Evolutionary conservation across 2,888 invertebrate species (phyloP).

Genomic region (Laspeyria flexula): DNA sequence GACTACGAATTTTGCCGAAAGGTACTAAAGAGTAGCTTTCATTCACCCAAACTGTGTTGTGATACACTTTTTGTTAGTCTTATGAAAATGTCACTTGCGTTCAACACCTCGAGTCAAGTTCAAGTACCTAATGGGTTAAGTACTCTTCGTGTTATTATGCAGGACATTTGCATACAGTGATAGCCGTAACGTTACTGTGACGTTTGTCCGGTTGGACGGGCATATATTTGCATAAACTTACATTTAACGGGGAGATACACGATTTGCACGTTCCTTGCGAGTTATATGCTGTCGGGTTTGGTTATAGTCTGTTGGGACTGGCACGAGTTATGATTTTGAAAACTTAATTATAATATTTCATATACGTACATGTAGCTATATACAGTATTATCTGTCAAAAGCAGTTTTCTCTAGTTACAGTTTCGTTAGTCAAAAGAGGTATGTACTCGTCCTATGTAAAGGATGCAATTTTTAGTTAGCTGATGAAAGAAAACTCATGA

Average conservation of each 20-base stretch:
- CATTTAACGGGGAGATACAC: constrained; percentile 55
- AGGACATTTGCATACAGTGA: constrained; percentile 45
- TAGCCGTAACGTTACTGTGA: constrained; percentile 56
- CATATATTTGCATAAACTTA: constrained; percentile 66
- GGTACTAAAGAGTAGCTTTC: too few relatives aligned
- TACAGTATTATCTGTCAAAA: too few relatives aligned
- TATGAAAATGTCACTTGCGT: constrained; percentile 45
- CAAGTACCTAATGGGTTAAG: constrained; percentile 66
- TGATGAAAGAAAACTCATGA: too few relatives aligned
- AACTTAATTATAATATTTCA: too few relatives aligned
- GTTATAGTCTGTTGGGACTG: background rate
- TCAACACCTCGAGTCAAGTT: constrained; percentile 71
- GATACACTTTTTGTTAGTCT: constrained; percentile 39
- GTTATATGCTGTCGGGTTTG: constrained; percentile 9
- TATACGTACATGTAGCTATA: too few relatives aligned
- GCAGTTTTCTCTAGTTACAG: too few relatives aligned
- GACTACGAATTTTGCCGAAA: too few relatives aligned
- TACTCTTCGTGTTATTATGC: constrained; percentile 64
- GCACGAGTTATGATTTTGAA: too few relatives aligned
- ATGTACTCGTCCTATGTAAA: too few relatives aligned
- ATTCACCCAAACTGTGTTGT: background rate
- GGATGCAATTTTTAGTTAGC: too few relatives aligned
- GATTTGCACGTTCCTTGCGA: constrained; percentile 41
- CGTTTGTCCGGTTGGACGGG: constrained; percentile 57
- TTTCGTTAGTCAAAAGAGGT: too few relatives aligned